phyloP scores from a whole-genome alignment of 1,140 invertebrate genomes.

The Magallana gigas region DNA sequence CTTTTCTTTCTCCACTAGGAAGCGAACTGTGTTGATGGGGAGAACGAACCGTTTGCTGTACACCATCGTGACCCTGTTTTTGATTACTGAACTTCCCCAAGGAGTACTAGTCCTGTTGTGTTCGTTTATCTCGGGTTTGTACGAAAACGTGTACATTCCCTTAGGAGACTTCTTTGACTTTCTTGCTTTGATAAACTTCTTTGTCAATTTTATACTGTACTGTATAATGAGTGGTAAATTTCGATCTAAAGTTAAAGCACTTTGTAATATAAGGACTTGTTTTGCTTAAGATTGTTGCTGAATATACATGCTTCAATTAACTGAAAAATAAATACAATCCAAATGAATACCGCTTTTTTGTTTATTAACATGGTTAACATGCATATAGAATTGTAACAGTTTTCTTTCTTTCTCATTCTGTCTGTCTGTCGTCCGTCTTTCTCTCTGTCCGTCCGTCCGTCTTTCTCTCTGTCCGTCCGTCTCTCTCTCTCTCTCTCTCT shows the following conservation, averaged over 20 bases:
- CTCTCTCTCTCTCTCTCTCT: no score
- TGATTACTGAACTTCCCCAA: conserved; percentile 91
- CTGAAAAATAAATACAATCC: no score
- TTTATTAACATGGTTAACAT: no score
- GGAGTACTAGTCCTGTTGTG: conserved; percentile 78
- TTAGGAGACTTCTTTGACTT: conserved; percentile 95
- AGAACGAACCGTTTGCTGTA: conserved; percentile 83
- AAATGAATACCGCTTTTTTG: no score
- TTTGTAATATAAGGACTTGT: not conserved
- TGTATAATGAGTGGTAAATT: conserved; percentile 97
- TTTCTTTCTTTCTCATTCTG: no score
- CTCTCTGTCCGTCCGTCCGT: no score
- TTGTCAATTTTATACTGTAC: conserved; percentile 95
- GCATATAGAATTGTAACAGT: no score
- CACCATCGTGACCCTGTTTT: conserved; percentile 84
- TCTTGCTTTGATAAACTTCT: conserved; percentile 92
- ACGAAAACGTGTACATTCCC: conserved; percentile 77
- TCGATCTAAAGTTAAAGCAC: conserved; percentile 79
- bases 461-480: no score
- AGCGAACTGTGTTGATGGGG: conserved; percentile 84
- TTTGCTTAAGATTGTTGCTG: no score
- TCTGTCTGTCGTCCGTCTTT: no score
- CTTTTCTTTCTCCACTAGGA: conserved; percentile 58
- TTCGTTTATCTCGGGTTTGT: conserved; percentile 71
- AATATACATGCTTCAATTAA: no score